phyloP scores from a whole-genome alignment of 2,797 vertebrate genomes.

The Basileuterus tristriatus region DNA sequence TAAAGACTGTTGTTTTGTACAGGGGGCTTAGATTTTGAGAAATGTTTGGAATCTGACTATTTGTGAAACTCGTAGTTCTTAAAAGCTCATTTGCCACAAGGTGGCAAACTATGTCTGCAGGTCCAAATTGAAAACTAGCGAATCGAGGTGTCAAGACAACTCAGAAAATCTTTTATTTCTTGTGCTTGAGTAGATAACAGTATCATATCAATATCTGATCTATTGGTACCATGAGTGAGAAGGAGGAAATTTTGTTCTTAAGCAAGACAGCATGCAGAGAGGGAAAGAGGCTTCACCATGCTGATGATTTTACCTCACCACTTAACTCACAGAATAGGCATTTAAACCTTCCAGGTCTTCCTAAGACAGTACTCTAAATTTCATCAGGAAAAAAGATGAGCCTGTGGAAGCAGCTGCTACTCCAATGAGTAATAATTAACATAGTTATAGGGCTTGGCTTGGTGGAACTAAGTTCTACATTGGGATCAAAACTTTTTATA shows the following conservation, averaged over 20 bases:
- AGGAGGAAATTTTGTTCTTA: background rate
- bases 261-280: background rate
- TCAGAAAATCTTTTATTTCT: background rate
- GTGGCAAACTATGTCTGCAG: slow-evolving; percentile 71
- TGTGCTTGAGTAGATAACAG: background rate
- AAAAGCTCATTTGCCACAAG: slow-evolving; percentile 64
- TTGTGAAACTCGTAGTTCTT: background rate
- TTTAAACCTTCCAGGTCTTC: background rate
- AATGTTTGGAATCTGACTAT: background rate
- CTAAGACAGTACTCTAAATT: background rate
- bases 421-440: background rate
- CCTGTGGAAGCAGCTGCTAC: background rate
- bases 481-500: background rate
- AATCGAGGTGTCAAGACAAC: background rate
- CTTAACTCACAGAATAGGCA: background rate
- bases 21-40: background rate
- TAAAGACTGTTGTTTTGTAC: background rate
- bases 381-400: background rate
- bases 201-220: background rate
- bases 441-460: background rate
- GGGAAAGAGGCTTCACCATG: background rate
- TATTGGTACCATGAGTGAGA: background rate
- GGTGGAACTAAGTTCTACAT: background rate
- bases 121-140: background rate
- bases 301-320: background rate